Evolutionary conservation across 2,113 vertebrate genomes (phyloP).

Genomic region (Dicaeum eximium): DNA sequence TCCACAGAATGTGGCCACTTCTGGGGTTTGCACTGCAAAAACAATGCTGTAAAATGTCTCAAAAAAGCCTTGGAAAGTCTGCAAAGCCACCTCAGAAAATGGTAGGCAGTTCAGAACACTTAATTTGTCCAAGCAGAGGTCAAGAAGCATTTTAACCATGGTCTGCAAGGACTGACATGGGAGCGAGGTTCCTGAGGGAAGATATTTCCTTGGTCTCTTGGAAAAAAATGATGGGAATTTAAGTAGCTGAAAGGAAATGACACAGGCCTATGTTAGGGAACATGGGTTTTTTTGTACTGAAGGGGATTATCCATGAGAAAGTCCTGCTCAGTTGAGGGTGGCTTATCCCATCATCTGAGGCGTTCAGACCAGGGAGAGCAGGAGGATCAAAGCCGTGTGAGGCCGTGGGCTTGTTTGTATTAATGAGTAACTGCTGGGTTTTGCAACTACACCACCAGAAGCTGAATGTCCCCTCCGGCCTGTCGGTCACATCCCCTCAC

Average conservation of each 20-base stretch:
- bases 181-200: background rate
- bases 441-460: slow-evolving; percentile 77
- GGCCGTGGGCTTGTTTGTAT: background rate
- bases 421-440: background rate
- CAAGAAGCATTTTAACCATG: background rate
- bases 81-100: background rate
- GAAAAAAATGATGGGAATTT: background rate
- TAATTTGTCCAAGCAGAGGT: background rate
- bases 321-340: background rate
- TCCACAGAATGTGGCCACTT: background rate
- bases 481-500: slow-evolving; percentile 92
- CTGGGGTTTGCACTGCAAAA: background rate
- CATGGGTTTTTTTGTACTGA: background rate
- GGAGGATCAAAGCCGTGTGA: background rate
- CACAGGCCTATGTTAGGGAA: background rate
- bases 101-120: background rate
- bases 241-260: background rate
- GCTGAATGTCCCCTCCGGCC: slow-evolving; percentile 91
- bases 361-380: background rate
- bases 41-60: background rate
- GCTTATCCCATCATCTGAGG: background rate
- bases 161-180: background rate
- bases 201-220: background rate
- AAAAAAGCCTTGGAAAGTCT: background rate
- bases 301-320: background rate